These are phyloP conservation scores for Tholera decimalis DNA, from an alignment of 2,888 invertebrate genomes.

Conservation along the genomic window DNA sequence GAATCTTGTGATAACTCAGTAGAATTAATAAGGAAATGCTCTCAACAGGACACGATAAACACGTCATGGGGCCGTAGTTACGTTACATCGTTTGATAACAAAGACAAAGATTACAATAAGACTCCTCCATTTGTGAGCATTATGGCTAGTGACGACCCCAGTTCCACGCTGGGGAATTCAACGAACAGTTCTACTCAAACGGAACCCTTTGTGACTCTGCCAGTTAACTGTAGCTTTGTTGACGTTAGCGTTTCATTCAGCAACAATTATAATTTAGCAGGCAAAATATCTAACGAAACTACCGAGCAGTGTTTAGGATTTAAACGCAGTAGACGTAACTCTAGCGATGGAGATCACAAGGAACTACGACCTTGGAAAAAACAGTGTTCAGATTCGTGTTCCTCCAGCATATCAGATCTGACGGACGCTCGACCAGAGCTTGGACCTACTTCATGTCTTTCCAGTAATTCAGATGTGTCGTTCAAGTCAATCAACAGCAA, in stretches of 20 bases:
- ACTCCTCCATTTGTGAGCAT: conserved; percentile 81
- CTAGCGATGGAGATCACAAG: conserved; percentile 74
- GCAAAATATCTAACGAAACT: conserved; percentile 75
- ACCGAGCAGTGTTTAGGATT: conserved; percentile 72
- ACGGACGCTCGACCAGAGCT: conserved; percentile 68
- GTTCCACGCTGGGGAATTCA: conserved; percentile 67
- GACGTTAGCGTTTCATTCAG: conserved; percentile 80
- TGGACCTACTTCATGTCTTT: conserved; percentile 72
- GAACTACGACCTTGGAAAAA: conserved; percentile 80
- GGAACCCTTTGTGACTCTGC: conserved; percentile 71
- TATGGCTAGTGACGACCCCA: conserved; percentile 76
- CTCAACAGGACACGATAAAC: conserved; percentile 71
- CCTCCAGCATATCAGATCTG: conserved; percentile 77
- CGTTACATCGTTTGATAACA: conserved; percentile 71
- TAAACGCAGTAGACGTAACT: conserved; percentile 80
- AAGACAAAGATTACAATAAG: conserved; percentile 69
- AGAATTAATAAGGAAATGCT: conserved; percentile 83
- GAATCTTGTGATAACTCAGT: conserved; percentile 74
- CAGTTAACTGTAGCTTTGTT: conserved; percentile 69
- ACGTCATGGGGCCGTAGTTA: conserved; percentile 83
- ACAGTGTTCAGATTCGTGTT: conserved; percentile 78
- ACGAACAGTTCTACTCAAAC: conserved; percentile 79
- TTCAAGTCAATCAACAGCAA: conserved; percentile 86
- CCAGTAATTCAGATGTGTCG: conserved; percentile 82
- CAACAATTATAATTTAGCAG: conserved; percentile 77